These are phyloP conservation scores for Eumerus sabulonum DNA, from an alignment of 2,888 invertebrate species.

Conservation along the genomic window DNA sequence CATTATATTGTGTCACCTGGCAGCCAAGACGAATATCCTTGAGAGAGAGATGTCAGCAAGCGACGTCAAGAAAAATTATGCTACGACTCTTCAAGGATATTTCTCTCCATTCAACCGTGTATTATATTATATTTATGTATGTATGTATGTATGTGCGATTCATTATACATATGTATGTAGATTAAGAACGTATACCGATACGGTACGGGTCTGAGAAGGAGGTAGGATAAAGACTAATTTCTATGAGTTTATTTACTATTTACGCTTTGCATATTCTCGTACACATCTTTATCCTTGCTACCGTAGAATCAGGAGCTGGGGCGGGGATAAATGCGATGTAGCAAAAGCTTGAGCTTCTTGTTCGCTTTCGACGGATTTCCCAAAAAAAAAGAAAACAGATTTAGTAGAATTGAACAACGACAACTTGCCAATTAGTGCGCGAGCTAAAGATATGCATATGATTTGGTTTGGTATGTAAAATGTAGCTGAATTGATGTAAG, in stretches of 20 bases:
- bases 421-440: too few relatives aligned
- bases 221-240: slow-evolving; percentile 38
- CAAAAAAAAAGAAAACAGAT: slow-evolving; percentile 23
- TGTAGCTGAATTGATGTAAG: too few relatives aligned
- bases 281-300: slow-evolving; percentile 26
- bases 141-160: too few relatives aligned
- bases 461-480: too few relatives aligned
- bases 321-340: neutral
- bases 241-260: slow-evolving; percentile 48
- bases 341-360: slow-evolving; percentile 7
- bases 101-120: neutral
- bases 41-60: slow-evolving; percentile 40
- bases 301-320: slow-evolving; percentile 26
- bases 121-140: slow-evolving; percentile 43
- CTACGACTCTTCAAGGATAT: slow-evolving; percentile 48
- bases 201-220: neutral
- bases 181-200: slow-evolving; percentile 52
- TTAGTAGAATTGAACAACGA: too few relatives aligned
- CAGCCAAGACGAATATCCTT: slow-evolving; percentile 53
- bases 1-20: slow-evolving; percentile 1
- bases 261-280: slow-evolving; percentile 23
- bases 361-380: slow-evolving; percentile 27
- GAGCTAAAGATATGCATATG: too few relatives aligned
- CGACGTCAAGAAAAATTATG: slow-evolving; percentile 17
- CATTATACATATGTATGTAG: slow-evolving; percentile 36